phyloP scores from a whole-genome alignment of 1,140 invertebrate species.

The Lasaia peninsularis region DNA sequence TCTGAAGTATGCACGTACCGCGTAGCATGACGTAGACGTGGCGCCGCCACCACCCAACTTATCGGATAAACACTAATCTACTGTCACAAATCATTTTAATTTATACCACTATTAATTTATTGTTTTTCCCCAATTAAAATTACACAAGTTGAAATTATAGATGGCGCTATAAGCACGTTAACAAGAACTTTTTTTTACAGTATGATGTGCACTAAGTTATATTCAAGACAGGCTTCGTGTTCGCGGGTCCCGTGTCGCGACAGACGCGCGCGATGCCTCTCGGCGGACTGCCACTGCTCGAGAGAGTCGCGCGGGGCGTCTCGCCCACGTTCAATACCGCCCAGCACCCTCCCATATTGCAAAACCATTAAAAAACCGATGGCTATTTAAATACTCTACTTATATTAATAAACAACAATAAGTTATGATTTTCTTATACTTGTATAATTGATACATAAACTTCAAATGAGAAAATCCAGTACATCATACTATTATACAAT shows the following conservation, averaged over 20 bases:
- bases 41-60: constrained; percentile 43
- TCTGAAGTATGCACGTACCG: constrained; percentile 39
- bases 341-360: constrained; percentile 66
- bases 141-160: constrained; percentile 10
- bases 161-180: constrained; percentile 25
- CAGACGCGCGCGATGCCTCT: constrained; percentile 46
- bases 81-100: constrained; percentile 62
- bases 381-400: constrained; percentile 38
- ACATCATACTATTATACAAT: too few relatives aligned
- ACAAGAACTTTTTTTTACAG: constrained; percentile 34
- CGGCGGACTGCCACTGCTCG: constrained; percentile 38
- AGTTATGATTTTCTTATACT: too few relatives aligned
- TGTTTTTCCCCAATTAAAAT: constrained; percentile 27
- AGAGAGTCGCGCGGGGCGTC: constrained; percentile 63
- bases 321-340: constrained; percentile 71
- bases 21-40: constrained; percentile 59
- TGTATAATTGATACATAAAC: too few relatives aligned
- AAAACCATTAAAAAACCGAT: constrained; percentile 68
- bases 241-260: constrained; percentile 24
- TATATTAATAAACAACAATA: too few relatives aligned
- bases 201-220: constrained; percentile 27
- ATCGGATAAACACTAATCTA: constrained; percentile 58
- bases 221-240: constrained; percentile 22
- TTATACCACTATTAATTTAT: constrained; percentile 44
- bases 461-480: too few relatives aligned